A percentile compares a stretch with the other conserved stretches of the same genome.
These are phyloP conservation scores for Patella caerulea DNA, from an alignment of 2,888 invertebrate genomes.

Conservation along the genomic window DNA sequence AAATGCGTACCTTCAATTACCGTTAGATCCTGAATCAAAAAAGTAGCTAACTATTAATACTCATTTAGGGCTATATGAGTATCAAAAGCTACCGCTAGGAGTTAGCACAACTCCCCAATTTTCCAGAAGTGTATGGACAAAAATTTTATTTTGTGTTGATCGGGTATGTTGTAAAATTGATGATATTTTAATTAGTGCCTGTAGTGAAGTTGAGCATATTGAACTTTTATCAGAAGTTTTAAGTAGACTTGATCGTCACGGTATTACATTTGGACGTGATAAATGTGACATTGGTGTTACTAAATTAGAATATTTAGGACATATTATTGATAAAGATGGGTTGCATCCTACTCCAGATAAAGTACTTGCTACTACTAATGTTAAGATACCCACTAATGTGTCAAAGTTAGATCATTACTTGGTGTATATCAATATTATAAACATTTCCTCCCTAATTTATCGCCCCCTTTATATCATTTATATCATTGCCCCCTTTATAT, in stretches of 20 bases:
- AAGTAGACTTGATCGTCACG: conserved; percentile 6
- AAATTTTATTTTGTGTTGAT: neutral
- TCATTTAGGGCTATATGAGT: neutral
- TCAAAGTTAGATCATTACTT: conserved; percentile 46
- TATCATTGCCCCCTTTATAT: conserved; percentile 45
- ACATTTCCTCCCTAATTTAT: conserved; percentile 46
- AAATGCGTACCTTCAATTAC: neutral
- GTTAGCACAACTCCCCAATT: neutral
- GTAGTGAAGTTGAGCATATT: neutral
- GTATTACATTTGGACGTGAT: neutral
- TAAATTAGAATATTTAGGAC: conserved; percentile 39
- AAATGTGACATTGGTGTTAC: conserved; percentile 1
- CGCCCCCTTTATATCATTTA: conserved; percentile 41
- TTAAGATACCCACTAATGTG: conserved; percentile 33
- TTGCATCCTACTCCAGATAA: conserved; percentile 31
- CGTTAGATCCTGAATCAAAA: neutral
- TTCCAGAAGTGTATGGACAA: conserved; percentile 4
- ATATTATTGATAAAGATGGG: conserved; percentile 35
- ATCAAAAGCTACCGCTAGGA: neutral
- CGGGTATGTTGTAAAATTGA: neutral
- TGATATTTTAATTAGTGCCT: neutral
- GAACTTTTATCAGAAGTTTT: neutral
- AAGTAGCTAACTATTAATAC: neutral
- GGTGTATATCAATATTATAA: conserved; percentile 52
- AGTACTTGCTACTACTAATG: conserved; percentile 26